Evolutionary conservation across 2,797 vertebrate species (phyloP).

Genomic region (Semaprochilodus insignis): DNA sequence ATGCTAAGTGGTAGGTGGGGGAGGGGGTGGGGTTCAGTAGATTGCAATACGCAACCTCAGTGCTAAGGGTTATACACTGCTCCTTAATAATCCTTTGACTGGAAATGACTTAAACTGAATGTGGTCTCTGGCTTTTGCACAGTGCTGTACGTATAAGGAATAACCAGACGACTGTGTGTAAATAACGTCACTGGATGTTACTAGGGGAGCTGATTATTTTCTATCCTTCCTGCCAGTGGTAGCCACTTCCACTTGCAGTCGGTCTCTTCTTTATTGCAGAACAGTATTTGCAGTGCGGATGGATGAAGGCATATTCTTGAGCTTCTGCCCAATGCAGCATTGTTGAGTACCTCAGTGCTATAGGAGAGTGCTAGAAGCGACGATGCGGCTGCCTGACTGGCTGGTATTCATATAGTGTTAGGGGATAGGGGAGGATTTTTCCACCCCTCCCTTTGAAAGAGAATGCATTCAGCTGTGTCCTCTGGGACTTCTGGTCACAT

Average conservation of each 20-base stretch:
- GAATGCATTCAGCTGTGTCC: constrained; percentile 27
- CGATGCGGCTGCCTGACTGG: not conserved
- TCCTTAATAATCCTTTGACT: no score
- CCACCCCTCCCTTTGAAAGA: not conserved
- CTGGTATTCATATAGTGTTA: constrained; percentile 13
- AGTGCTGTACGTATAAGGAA: no score
- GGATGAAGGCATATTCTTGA: not conserved
- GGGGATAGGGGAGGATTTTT: not conserved
- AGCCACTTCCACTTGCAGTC: not conserved
- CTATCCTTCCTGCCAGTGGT: not conserved
- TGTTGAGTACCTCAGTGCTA: not conserved
- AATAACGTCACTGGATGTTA: not conserved
- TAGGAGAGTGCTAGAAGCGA: not conserved
- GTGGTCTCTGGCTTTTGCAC: no score
- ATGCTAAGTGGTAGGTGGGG: no score
- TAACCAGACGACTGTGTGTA: not conserved
- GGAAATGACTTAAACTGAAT: no score
- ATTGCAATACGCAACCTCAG: no score
- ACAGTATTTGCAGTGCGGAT: not conserved
- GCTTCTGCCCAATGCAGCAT: not conserved
- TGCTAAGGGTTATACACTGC: no score
- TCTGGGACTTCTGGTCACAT: constrained; percentile 18
- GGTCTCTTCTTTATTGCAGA: not conserved
- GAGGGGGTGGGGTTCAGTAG: no score
- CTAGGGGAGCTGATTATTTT: not conserved